Base-by-base conservation (phyloP, 2,888 invertebrate genomes). In the Eremobia ochroleuca region DNA sequence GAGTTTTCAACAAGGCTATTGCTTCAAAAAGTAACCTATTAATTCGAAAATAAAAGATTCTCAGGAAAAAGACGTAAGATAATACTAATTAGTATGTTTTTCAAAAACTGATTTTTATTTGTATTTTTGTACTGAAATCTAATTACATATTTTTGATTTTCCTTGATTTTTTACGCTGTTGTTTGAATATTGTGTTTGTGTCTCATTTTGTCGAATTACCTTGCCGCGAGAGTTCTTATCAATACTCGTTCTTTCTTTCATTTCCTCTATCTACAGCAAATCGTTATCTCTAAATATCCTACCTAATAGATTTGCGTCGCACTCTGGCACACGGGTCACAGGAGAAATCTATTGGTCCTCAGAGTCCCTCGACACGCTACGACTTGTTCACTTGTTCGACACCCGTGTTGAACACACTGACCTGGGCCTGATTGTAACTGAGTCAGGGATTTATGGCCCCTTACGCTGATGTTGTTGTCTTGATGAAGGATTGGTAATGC, bases 331-430 rank as follows among this genome's bases (percentile, higher is more conserved):
- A 90, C 85, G 82, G 88, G 86, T 86, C 91, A 85, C 85, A 86
- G 74, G 90, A 88, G 88, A 89, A 87, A 89, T 88, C 87, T 88
- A 90, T 91, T 83, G 88, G 81, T 74, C 70, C 74, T 69, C 65
- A 49, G 75, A 75, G 80, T 76, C 80, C 77, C 76, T 37, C 77
- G 76, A 78, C 78, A 68, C 71, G 61, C 9, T 55, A 64, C 52
- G 69, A 65, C 58, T 68, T 34, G 55, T 73, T 52, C 67, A 18
- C 61, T 40, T 77, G 83, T 77, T 75, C 83, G 64, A 82, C 61
- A 73, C 55, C n/a, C 49, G 66, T 73, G 85, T 83, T 70, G 52
- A 58, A 82, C 85, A 82, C 8, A 74, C 83, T 70, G 79, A 75
- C 69, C 71, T 15, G 28, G 18, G 31, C 73, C 31, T 62, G 46